Evolutionary conservation across 2,888 invertebrate species (phyloP).

Genomic region (Rhagonycha fulva): DNA sequence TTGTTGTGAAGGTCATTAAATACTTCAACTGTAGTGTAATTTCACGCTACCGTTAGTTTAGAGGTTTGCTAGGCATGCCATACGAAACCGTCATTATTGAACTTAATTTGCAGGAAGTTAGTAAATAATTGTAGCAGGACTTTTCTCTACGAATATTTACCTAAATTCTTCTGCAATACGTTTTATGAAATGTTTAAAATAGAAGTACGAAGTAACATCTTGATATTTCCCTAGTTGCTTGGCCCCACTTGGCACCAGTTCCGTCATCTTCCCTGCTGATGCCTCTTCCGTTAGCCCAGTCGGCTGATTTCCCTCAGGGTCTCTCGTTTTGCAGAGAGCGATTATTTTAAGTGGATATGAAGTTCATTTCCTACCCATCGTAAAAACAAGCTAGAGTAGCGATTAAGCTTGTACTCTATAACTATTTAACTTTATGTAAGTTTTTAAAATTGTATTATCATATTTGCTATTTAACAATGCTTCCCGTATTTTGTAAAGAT

Average conservation of each 20-base stretch:
- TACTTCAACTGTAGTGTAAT: conserved; percentile 37
- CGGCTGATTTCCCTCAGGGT: conserved; percentile 55
- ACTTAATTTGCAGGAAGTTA: conserved; percentile 30
- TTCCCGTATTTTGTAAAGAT: background rate
- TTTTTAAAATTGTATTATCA: background rate
- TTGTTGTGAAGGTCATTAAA: conserved; percentile 37
- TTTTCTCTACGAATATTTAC: background rate
- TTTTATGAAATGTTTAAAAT: conserved; percentile 33
- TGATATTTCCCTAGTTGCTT: conserved; percentile 44
- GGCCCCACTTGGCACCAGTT: conserved; percentile 48
- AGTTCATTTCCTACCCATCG: conserved; percentile 48
- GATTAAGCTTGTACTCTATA: conserved; percentile 24
- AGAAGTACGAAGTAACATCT: conserved; percentile 44
- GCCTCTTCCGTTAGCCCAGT: conserved; percentile 38
- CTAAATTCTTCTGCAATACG: background rate
- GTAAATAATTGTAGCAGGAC: background rate
- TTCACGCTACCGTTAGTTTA: conserved; percentile 33
- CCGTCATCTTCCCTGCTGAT: conserved; percentile 38
- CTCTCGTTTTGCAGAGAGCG: conserved; percentile 51
- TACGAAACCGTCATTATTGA: conserved; percentile 32
- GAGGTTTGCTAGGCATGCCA: conserved; percentile 21
- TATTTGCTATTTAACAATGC: background rate
- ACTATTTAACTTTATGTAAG: conserved; percentile 25
- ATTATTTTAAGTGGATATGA: conserved; percentile 55
- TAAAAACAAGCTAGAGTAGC: conserved; percentile 25